A percentile compares a stretch with the other conserved stretches of the same genome.
Evolutionary conservation across 2,797 vertebrate species (phyloP).

Genomic region (Novumbra hubbsi): DNA sequence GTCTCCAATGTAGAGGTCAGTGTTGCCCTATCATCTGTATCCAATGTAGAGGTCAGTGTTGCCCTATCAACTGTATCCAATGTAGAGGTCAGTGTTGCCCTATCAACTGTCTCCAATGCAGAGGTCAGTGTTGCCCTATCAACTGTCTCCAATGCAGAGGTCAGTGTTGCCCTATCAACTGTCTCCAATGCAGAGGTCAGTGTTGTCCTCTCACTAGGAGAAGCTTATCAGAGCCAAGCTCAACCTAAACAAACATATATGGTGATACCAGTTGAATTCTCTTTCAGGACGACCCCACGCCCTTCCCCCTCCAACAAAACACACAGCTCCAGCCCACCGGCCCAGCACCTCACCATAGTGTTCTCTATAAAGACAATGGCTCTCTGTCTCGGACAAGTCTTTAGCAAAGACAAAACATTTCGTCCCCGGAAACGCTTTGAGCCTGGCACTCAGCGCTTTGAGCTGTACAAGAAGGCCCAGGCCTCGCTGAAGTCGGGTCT

Average conservation of each 20-base stretch:
- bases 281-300: constrained; percentile 15
- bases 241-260: constrained; percentile 40
- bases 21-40: no score
- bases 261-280: constrained; percentile 16
- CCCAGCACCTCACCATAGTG: constrained; percentile 43
- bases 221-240: constrained; percentile 24
- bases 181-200: no score
- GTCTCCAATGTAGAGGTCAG: no score
- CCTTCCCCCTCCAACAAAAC: neutral
- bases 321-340: neutral
- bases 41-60: no score
- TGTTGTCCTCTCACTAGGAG: constrained; percentile 16
- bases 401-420: constrained; percentile 98
- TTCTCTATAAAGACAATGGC: constrained; percentile 78
- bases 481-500: constrained; percentile 95
- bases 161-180: no score
- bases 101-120: constrained; percentile 33
- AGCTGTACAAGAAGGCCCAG: constrained; percentile 97
- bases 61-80: constrained; percentile 30
- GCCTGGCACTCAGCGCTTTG: constrained; percentile 94
- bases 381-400: constrained; percentile 95
- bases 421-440: constrained; percentile 93
- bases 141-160: constrained; percentile 30
- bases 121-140: no score
- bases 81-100: constrained; percentile 28